A percentile compares a stretch with the other conserved stretches of the same genome.
Evolutionary conservation across 2,113 vertebrate genomes (phyloP).

Genomic region (Oenanthe oenanthe): DNA sequence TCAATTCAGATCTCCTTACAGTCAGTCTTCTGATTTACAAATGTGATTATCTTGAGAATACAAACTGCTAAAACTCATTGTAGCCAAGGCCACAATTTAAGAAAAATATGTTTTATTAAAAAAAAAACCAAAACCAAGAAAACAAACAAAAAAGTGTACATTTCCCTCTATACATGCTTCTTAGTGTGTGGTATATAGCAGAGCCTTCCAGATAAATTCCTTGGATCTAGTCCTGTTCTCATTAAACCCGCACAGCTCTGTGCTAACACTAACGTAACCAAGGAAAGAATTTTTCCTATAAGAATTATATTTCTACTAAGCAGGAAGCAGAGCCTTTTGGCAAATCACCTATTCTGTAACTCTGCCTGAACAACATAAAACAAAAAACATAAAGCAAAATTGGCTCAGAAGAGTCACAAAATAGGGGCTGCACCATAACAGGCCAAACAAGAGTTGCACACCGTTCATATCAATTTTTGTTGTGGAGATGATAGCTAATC

Average conservation of each 20-base stretch:
- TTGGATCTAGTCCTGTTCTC: constrained; percentile 43
- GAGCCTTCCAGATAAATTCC: constrained; percentile 41
- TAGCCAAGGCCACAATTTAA: background rate
- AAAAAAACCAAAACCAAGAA: background rate
- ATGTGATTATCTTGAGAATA: background rate
- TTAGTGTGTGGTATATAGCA: constrained; percentile 31
- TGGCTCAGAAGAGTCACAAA: background rate
- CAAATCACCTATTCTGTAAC: background rate
- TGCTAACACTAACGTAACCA: background rate
- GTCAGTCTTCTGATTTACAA: background rate
- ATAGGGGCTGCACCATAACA: background rate
- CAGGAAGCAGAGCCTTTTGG: background rate
- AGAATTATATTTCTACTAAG: constrained; percentile 36
- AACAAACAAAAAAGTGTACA: background rate
- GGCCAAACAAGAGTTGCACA: background rate
- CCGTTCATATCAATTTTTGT: background rate
- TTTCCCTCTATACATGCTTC: background rate
- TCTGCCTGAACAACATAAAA: background rate
- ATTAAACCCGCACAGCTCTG: background rate
- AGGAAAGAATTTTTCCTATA: constrained; percentile 22
- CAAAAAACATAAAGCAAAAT: background rate
- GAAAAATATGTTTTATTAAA: background rate
- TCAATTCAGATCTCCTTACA: background rate
- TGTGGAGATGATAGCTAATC: background rate
- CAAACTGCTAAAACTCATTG: background rate